Evolutionary conservation across 2,797 vertebrate genomes (phyloP).

Genomic region (Pseudomugil gertrudae): DNA sequence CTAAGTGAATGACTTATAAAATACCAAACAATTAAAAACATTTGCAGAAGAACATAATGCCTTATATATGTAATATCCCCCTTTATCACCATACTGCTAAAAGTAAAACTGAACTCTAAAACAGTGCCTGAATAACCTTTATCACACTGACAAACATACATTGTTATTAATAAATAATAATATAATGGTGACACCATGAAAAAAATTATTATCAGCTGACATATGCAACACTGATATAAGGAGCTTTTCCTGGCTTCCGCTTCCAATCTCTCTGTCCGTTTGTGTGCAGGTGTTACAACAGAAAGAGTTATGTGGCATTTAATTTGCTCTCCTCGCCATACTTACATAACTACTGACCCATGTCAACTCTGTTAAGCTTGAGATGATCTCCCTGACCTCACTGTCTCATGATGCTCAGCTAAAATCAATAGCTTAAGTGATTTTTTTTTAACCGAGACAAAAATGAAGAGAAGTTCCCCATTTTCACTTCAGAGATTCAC

Average conservation of each 20-base stretch:
- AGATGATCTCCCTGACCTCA: neutral
- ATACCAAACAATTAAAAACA: neutral
- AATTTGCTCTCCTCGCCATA: neutral
- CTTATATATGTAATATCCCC: no score
- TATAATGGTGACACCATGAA: neutral
- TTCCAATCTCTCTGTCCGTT: neutral
- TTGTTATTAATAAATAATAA: neutral
- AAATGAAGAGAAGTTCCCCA: neutral
- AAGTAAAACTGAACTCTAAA: neutral
- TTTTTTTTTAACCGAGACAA: neutral
- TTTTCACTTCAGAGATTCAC: constrained; percentile 1
- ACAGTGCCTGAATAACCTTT: neutral
- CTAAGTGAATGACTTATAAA: neutral
- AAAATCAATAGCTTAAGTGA: neutral
- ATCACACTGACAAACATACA: neutral
- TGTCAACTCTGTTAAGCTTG: neutral
- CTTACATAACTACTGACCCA: neutral
- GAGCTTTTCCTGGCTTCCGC: neutral
- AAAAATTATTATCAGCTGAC: neutral
- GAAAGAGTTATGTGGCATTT: neutral
- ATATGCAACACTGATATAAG: neutral
- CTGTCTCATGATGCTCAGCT: neutral
- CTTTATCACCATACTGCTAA: neutral
- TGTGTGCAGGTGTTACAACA: neutral
- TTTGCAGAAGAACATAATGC: neutral